Base-by-base conservation (phyloP, 1,140 invertebrate species). In the Brachionus koreanus region DNA sequence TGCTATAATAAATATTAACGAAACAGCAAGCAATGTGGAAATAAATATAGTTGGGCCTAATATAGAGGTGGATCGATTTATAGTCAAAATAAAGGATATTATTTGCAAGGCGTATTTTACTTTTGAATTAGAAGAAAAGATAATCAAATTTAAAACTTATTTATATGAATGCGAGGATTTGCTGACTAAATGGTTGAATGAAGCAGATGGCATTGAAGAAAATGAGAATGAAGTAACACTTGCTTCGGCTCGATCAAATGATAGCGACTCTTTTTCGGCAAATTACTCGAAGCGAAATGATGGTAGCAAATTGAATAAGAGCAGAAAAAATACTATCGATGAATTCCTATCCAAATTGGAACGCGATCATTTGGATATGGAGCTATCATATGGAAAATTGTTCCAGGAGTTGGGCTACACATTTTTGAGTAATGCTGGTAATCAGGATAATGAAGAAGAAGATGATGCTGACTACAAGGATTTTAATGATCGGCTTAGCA, bases 51-150 rank as follows among this genome's bases (percentile, higher is more conserved):
- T 79, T 12, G 76, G 76, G 1, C 76, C 76, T 10, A 79, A 79
- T 43, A 35, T 13, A 25, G 76, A 79, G 35, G 76, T 79, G 3
- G 61, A 79, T 42, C n/a, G 10, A n/a, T 79, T 79, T 16, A 79
- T 79, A 23, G 76, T 79, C 35, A 57, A 65, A 37, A 79, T 79
- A 13, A 79, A 79, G 16, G 76, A 79, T 35, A 35, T 79, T 42
- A 79, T 79, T 61, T 79, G 76, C 29, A 79, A 79, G 19, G 76
- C 76, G 25, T 79, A 79, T 79, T 79, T 79, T 65, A 79, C 76
- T 13, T 79, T 79, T 61, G 76, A 79, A 35, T 25, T 79, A 0
- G 76, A 79, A 12, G 76, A 79, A 25, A 79, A 79, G 25, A 79
- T 79, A 35, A 79, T 79, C 5, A 79, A 79, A 65, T 79, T 79